A percentile compares a stretch with the other conserved stretches of the same genome.
Conservation (phyloP, 2,888 invertebrate species). For the Rhagonycha fulva region DNA sequence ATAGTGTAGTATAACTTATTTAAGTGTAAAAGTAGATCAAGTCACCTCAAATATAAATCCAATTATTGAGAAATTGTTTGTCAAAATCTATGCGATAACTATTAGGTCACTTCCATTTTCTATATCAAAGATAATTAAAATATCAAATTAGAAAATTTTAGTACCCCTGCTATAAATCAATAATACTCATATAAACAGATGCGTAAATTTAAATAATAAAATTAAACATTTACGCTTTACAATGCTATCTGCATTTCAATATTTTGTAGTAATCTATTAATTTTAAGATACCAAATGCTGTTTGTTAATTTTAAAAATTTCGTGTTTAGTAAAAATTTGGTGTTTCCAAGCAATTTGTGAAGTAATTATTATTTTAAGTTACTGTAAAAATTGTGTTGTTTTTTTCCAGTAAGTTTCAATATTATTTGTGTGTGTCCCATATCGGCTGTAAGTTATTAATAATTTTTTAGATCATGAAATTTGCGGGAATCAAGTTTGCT, state of each 20-base stretch:
- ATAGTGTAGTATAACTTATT: too few relatives aligned
- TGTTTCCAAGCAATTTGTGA: neutral
- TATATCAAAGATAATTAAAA: too few relatives aligned
- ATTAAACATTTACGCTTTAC: neutral
- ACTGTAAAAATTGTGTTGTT: neutral
- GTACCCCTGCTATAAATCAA: too few relatives aligned
- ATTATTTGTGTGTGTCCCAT: neutral
- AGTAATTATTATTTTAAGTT: neutral
- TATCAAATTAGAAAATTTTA: too few relatives aligned
- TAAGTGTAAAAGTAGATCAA: too few relatives aligned
- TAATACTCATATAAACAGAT: neutral
- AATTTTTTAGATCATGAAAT: neutral
- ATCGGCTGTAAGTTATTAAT: neutral
- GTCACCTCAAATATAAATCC: too few relatives aligned
- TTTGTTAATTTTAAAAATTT: neutral
- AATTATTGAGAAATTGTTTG: too few relatives aligned
- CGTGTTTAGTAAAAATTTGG: neutral
- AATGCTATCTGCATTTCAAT: neutral
- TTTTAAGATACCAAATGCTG: neutral
- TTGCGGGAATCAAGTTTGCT: constrained; percentile 82
- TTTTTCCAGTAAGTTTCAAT: neutral
- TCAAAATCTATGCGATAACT: too few relatives aligned
- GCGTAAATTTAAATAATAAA: neutral
- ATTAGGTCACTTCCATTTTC: too few relatives aligned
- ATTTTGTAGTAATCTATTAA: neutral